Percentiles rank a stretch among this genome's conserved stretches.
phyloP scores from a whole-genome alignment of 2,797 vertebrate genomes.

The Ceryle rudis region DNA sequence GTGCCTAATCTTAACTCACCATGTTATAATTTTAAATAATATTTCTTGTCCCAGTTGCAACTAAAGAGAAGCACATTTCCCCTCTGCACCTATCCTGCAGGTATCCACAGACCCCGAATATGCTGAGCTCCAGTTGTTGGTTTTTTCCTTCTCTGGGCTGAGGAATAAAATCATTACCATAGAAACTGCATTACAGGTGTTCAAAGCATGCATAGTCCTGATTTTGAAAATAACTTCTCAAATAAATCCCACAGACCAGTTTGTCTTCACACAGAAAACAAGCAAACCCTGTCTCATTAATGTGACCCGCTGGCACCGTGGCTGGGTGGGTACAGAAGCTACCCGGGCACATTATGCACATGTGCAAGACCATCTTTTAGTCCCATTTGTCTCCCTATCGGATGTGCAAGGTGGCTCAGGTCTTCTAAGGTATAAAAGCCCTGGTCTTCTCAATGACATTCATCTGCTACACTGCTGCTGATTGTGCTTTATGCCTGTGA shows the following conservation, averaged over 20 bases:
- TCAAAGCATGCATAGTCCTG: neutral
- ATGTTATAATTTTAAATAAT: neutral
- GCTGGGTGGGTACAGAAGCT: neutral
- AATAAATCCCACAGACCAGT: neutral
- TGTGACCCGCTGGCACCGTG: neutral
- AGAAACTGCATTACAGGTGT: neutral
- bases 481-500: neutral
- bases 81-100: neutral
- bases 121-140: neutral
- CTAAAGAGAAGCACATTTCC: neutral
- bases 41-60: neutral
- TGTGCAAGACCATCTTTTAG: fast-evolving
- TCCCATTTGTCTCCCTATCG: neutral
- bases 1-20: neutral
- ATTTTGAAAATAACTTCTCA: neutral
- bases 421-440: neutral
- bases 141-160: neutral
- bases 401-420: neutral
- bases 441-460: neutral
- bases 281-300: neutral
- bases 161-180: neutral
- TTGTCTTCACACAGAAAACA: fast-evolving
- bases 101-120: neutral
- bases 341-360: neutral
- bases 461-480: neutral